Evolutionary conservation across 1,140 invertebrate genomes (phyloP), one percentile per base, ranked within the genome.

Genomic region (Coelopa frigida): DNA sequence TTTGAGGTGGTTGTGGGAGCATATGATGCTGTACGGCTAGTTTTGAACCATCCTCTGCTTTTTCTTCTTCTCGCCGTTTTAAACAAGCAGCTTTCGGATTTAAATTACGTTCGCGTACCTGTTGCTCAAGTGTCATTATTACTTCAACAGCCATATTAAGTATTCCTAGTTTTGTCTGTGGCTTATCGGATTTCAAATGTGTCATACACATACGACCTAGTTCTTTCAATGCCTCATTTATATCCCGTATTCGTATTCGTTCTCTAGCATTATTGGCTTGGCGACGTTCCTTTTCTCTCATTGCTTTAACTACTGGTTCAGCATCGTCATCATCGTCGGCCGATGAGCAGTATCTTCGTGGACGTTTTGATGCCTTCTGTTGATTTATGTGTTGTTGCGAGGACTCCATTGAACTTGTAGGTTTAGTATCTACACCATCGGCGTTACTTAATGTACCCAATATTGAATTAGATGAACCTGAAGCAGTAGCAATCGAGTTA

Each of bases 181-280:
- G 92, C 72, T 96, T 96, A 72, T 94, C 92, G 48, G 88, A 93
- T 72, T 93, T 93, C 39, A 94, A 76, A 71, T 97, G 94, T 50
- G 92, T 84, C 83, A 94, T 93, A 63, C 93, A 94, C 92, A 97
- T 96, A 55, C 90, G 78, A 10, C 94, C 94, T 29, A 97, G 77
- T 75, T 97, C 93, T 71, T 97, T 97, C 32, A 97, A 77, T 44
- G 94, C 93, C 73, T 96, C 93, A 70, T 96, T 97, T 60, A 97
- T 97, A 73, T 97, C 94, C 57, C 94, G 80, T 70, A 97, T 95
- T 60, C 94, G 83, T 79, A 97, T 94, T 77, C 92, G 92, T 83
- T 98, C 95, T 62, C 94, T 77, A 59, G 95, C 93, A 81, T 98
- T 98, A 79, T 98, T 98, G 55, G 94, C 94, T 74, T 95, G 91